phyloP scores from a whole-genome alignment of 2,888 invertebrate genomes.

The Nysson spinosus region DNA sequence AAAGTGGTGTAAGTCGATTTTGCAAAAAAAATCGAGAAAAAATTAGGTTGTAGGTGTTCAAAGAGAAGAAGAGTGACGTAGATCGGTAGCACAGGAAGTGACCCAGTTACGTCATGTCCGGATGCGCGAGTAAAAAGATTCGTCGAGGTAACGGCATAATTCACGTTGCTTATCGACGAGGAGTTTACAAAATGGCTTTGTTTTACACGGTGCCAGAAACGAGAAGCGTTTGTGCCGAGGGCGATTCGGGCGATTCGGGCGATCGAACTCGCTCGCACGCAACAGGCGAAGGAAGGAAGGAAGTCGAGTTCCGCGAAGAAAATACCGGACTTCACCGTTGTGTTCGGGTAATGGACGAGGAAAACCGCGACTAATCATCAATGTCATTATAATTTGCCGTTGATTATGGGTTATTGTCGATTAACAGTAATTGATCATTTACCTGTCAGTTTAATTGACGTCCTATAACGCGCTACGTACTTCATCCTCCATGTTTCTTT shows the following conservation, averaged over 20 bases:
- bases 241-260: slow-evolving; percentile 34
- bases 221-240: slow-evolving; percentile 18
- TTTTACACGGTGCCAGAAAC: slow-evolving; percentile 28
- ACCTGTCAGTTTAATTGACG: slow-evolving; percentile 40
- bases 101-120: slow-evolving; percentile 9
- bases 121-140: slow-evolving; percentile 32
- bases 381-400: slow-evolving; percentile 36
- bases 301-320: not conserved
- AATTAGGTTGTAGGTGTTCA: no score
- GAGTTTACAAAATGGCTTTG: slow-evolving; percentile 34
- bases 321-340: not conserved
- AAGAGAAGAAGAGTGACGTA: not conserved
- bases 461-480: not conserved
- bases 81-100: slow-evolving; percentile 9
- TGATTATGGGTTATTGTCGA: slow-evolving; percentile 44
- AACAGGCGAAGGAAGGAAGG: slow-evolving; percentile 35
- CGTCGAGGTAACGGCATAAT: slow-evolving; percentile 32
- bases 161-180: slow-evolving; percentile 28
- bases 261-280: slow-evolving; percentile 29
- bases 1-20: no score
- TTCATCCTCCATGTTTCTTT: not conserved
- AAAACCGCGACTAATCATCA: slow-evolving; percentile 21
- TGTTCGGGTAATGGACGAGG: not conserved
- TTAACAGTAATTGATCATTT: slow-evolving; percentile 44
- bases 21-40: no score